Conservation (phyloP, 2,797 vertebrate species). For the Ptychobarbus kaznakovi region DNA sequence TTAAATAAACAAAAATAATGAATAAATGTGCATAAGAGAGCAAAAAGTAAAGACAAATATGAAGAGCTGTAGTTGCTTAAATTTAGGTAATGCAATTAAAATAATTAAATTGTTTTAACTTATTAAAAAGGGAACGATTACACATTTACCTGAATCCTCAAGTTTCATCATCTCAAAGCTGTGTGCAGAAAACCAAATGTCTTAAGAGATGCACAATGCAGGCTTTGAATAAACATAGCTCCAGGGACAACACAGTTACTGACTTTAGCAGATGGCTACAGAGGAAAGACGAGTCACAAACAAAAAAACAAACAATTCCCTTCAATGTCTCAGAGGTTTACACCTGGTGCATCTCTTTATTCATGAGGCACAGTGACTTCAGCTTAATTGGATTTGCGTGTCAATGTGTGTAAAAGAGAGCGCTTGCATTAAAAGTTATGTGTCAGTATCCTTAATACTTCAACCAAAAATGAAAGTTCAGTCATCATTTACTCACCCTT, state of each 20-base stretch:
- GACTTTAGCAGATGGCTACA: conserved; percentile 17
- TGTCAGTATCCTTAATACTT: too few species aligned
- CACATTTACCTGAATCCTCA: not conserved
- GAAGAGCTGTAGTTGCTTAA: not conserved
- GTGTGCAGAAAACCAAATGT: conserved; percentile 1
- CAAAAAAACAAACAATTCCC: not conserved
- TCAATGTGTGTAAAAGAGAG: not conserved
- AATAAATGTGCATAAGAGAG: not conserved
- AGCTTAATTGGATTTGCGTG: not conserved
- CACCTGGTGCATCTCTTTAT: not conserved
- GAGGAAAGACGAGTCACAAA: conserved; percentile 12
- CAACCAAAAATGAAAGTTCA: not conserved
- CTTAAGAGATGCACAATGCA: conserved; percentile 8
- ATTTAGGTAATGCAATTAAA: not conserved
- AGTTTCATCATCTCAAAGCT: not conserved
- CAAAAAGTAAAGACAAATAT: not conserved
- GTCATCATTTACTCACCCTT: not conserved
- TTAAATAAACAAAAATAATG: not conserved
- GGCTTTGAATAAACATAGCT: conserved; percentile 25
- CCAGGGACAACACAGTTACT: not conserved
- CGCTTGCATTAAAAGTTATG: not conserved
- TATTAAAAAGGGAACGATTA: not conserved
- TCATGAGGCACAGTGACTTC: not conserved
- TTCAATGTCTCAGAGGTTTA: not conserved
- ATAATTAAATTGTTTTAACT: not conserved